phyloP scores from a whole-genome alignment of 2,113 vertebrate species.

The Periophthalmodon schlosseri region DNA sequence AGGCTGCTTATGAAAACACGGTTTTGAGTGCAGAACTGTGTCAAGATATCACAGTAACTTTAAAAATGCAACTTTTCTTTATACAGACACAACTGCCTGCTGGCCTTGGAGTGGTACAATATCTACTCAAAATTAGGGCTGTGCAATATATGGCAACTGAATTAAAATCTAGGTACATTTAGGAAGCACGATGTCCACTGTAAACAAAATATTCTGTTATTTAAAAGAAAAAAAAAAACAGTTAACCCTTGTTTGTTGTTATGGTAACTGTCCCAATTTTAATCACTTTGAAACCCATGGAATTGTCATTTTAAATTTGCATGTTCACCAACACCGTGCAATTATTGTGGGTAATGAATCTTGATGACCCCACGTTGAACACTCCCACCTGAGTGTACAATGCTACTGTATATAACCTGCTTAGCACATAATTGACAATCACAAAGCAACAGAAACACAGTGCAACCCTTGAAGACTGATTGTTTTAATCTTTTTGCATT shows the following conservation, averaged over 20 bases:
- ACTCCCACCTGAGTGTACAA: background rate
- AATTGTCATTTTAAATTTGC: background rate
- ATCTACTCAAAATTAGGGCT: no score
- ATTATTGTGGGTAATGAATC: background rate
- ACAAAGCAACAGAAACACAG: slow-evolving; percentile 34
- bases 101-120: no score
- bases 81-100: no score
- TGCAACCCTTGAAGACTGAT: slow-evolving; percentile 25
- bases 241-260: no score
- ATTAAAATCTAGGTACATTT: no score
- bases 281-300: background rate
- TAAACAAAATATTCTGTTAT: no score
- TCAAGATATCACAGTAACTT: background rate
- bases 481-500: slow-evolving; percentile 14
- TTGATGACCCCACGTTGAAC: background rate
- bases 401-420: slow-evolving; percentile 23
- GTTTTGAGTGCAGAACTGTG: background rate
- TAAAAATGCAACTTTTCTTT: background rate
- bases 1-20: background rate
- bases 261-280: no score
- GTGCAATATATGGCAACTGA: background rate
- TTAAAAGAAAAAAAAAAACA: no score
- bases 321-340: background rate
- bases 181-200: no score
- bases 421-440: slow-evolving; percentile 45